Evolutionary conservation across 2,113 vertebrate genomes (phyloP), one percentile per base, ranked within the genome.

Genomic region (Corythornis vintsioides): DNA sequence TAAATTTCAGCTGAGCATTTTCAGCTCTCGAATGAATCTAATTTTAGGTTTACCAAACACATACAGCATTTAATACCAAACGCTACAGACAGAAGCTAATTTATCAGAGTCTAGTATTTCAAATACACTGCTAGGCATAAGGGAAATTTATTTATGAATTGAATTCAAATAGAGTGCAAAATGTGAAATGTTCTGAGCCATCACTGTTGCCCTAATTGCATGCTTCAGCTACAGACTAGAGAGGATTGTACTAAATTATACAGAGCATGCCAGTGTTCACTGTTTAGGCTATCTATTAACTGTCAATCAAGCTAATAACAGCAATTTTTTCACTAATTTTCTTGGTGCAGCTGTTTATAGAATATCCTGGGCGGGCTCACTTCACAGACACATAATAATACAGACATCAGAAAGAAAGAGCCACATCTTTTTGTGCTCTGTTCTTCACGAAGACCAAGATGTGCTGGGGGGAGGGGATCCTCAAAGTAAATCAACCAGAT

Each of bases 271-370:
- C 92, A 95, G 92, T 81, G 93, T 95, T 97, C 97, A 96, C 97
- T 98, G 96, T 98, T 98, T 97, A 97, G 96, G 95, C 97, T 97
- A 97, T 96, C 97, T 97, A 98, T 98, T 98, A 98, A 95, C 97
- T 97, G 98, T 95, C 98, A 98, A 88, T 98, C 98, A 98, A 97
- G 96, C 94, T 98, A 98, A 98, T 98, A 98, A 98, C 97, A 96
- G 98, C 98, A 98, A 98, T 98, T 97, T 98, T 95, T 97, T 92
- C 96, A 92, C 97, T 97, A 97, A 98, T 98, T 98, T 97, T 95
- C 97, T 75, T 92, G 89, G 95, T 97, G 97, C 98, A 98, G 98
- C 98, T 98, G 98, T 98, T 98, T 97, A 97, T 90, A 98, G 97
- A 98, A 97, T 98, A 97, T 97, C 90, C 92, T 96, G 95, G 97